Conservation (phyloP, 2,888 invertebrate genomes). For the Pseudoips prasinana region DNA sequence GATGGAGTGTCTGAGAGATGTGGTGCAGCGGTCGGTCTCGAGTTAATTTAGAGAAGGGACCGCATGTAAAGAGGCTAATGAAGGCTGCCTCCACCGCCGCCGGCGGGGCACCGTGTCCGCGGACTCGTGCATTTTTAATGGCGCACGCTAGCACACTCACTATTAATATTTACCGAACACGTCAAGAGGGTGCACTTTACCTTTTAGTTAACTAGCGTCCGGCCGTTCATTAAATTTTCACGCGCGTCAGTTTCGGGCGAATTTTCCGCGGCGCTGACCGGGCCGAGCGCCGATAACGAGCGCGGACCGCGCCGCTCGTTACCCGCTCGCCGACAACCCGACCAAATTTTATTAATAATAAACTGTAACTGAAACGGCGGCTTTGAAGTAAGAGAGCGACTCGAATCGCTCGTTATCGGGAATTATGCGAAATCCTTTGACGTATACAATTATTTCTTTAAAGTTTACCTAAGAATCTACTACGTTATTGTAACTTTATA, state of each 20-base stretch:
- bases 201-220: slow-evolving; percentile 83
- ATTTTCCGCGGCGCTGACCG: slow-evolving; percentile 81
- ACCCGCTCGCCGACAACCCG: slow-evolving; percentile 48
- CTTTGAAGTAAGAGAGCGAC: slow-evolving; percentile 76
- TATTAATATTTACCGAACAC: slow-evolving; percentile 82
- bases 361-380: slow-evolving; percentile 77
- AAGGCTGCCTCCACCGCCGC: slow-evolving; percentile 39
- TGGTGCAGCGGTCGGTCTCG: slow-evolving; percentile 25
- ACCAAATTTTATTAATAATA: slow-evolving; percentile 81
- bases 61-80: slow-evolving; percentile 66
- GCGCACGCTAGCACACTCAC: slow-evolving; percentile 77
- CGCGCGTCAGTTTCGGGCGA: slow-evolving; percentile 81
- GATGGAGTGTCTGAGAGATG: slow-evolving; percentile 24
- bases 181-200: slow-evolving; percentile 83
- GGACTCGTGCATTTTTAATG: slow-evolving; percentile 80
- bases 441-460: slow-evolving; percentile 56
- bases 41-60: slow-evolving; percentile 47
- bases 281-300: slow-evolving; percentile 67
- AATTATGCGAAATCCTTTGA: slow-evolving; percentile 79
- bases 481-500: slow-evolving; percentile 35
- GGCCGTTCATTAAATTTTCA: slow-evolving; percentile 83
- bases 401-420: slow-evolving; percentile 74
- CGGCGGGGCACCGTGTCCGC: slow-evolving; percentile 62
- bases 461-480: slow-evolving; percentile 45
- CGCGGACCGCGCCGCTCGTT: slow-evolving; percentile 44